Conservation (phyloP, 2,113 vertebrate species). For the Mellivora capensis region DNA sequence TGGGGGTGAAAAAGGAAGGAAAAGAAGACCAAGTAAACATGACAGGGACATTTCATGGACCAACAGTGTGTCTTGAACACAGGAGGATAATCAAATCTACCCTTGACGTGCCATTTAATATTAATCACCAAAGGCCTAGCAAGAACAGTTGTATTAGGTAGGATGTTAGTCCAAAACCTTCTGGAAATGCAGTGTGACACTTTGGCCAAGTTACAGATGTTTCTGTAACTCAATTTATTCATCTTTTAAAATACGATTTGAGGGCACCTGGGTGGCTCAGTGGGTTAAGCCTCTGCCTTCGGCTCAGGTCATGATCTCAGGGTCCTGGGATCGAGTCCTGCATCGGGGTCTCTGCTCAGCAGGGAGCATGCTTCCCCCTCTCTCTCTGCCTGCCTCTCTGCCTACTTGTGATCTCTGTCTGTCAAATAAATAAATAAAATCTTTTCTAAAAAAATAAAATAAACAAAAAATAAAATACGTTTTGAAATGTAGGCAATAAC, state of each 20-base stretch:
- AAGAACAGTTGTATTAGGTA: not conserved
- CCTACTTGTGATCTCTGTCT: too few species aligned
- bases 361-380: too few species aligned
- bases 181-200: not conserved
- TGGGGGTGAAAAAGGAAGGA: not conserved
- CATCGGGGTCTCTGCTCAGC: too few species aligned
- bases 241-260: not conserved
- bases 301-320: too few species aligned
- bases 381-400: too few species aligned
- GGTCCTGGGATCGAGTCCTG: too few species aligned
- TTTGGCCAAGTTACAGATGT: not conserved
- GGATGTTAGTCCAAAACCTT: not conserved
- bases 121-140: not conserved
- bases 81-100: not conserved
- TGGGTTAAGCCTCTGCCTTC: too few species aligned
- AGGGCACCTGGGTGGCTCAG: not conserved
- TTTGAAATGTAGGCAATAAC: conserved; percentile 10
- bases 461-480: not conserved
- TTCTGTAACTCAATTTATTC: not conserved
- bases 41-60: not conserved
- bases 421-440: too few species aligned
- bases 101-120: not conserved
- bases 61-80: not conserved
- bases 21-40: not conserved
- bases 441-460: too few species aligned